Percentiles rank a stretch among this genome's conserved stretches.
Evolutionary conservation across 2,888 invertebrate species (phyloP).

Genomic region (Dryocosmus kuriphilus): DNA sequence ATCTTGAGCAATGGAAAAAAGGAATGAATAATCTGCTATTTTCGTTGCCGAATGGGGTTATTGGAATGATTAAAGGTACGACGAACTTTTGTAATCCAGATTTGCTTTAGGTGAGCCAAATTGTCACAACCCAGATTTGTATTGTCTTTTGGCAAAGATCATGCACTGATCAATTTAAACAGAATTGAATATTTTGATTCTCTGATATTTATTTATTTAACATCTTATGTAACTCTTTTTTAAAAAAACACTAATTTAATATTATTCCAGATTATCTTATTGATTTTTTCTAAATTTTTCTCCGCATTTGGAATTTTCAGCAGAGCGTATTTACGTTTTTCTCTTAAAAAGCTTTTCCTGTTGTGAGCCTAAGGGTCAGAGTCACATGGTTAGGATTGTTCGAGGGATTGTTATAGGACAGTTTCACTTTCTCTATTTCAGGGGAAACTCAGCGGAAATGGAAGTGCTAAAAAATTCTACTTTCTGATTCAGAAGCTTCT

Average conservation of each 20-base stretch:
- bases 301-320: not conserved
- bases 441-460: not conserved
- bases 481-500: not conserved
- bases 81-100: not conserved
- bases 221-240: too few species aligned
- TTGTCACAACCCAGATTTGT: not conserved
- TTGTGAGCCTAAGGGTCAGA: not conserved
- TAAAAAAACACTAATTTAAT: not conserved
- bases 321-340: not conserved
- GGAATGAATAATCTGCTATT: not conserved
- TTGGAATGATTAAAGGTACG: not conserved
- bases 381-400: constrained; percentile 17
- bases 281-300: not conserved
- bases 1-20: not conserved
- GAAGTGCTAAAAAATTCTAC: not conserved
- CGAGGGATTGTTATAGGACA: too few species aligned
- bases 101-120: not conserved
- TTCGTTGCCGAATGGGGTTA: not conserved
- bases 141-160: constrained; percentile 1
- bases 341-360: not conserved
- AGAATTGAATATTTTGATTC: not conserved
- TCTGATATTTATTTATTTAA: not conserved
- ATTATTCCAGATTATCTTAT: not conserved
- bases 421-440: constrained; percentile 25
- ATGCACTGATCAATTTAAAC: not conserved